Evolutionary conservation across 37 sponge, comb jelly and placozoan species (phyloP).

Genomic region (Geodia barretti): DNA sequence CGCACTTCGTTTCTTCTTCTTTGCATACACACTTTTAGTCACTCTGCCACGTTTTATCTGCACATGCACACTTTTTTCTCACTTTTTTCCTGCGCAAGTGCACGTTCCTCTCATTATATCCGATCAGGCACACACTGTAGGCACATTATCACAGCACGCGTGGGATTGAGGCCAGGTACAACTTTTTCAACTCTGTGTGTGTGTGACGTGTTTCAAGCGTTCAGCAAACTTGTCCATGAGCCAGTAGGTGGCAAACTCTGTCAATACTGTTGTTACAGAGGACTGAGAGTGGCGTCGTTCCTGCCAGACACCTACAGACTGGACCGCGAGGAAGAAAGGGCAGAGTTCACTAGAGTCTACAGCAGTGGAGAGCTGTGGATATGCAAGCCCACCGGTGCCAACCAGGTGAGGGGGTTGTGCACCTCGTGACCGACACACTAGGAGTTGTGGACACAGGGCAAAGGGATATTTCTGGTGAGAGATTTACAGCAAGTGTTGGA

Average conservation of each 20-base stretch:
- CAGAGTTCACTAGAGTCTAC: slow-evolving; percentile 58
- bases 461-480: slow-evolving; percentile 86
- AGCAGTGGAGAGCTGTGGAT: slow-evolving; percentile 88
- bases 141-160: neutral
- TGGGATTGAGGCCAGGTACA: slow-evolving; percentile 3
- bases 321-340: slow-evolving; percentile 62
- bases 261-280: too few relatives aligned
- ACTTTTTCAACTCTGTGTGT: slow-evolving; percentile 36
- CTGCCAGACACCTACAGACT: slow-evolving; percentile 81
- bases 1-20: slow-evolving; percentile 16
- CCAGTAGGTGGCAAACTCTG: too few relatives aligned
- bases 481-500: slow-evolving; percentile 52
- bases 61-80: too few relatives aligned
- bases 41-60: too few relatives aligned
- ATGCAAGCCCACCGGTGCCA: slow-evolving; percentile 90
- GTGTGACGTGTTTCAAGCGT: too few relatives aligned
- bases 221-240: too few relatives aligned
- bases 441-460: slow-evolving; percentile 48
- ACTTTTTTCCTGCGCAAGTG: neutral
- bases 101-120: neutral
- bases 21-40: too few relatives aligned
- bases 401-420: slow-evolving; percentile 53
- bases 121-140: neutral
- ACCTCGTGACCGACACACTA: neutral
- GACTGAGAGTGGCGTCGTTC: slow-evolving; percentile 20